These are phyloP conservation scores for Conus ventricosus DNA, from an alignment of 1,140 invertebrate species.

Conservation along the genomic window DNA sequence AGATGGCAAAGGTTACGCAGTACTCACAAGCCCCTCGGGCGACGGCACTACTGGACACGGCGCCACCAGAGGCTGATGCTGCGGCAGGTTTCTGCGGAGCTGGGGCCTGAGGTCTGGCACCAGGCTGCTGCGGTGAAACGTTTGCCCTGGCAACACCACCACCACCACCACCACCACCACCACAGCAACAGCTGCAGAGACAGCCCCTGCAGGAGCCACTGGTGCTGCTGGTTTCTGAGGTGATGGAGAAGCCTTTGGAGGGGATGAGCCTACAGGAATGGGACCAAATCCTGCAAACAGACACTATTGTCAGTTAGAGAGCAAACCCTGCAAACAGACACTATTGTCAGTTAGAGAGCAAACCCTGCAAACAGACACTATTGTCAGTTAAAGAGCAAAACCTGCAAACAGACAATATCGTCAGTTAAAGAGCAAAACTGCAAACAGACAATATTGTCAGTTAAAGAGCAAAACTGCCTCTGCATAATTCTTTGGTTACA, in stretches of 20 bases:
- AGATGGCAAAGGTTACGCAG: background rate
- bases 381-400: no score
- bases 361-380: no score
- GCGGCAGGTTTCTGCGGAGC: conserved; percentile 38
- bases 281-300: conserved; percentile 76
- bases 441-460: no score
- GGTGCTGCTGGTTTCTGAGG: conserved; percentile 36
- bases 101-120: conserved; percentile 47
- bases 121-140: conserved; percentile 35
- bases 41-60: background rate
- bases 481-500: no score
- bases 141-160: conserved; percentile 44
- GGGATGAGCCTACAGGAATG: conserved; percentile 71
- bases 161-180: conserved; percentile 46
- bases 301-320: no score
- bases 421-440: no score
- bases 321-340: no score
- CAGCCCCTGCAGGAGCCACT: conserved; percentile 46
- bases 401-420: no score
- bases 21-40: background rate
- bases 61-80: conserved; percentile 37
- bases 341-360: no score
- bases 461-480: no score
- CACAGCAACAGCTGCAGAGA: conserved; percentile 41
- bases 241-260: conserved; percentile 22